A percentile compares a stretch with the other conserved stretches of the same genome.
These are phyloP conservation scores for Cettia cetti DNA, from an alignment of 2,113 vertebrate genomes.

Conservation along the genomic window DNA sequence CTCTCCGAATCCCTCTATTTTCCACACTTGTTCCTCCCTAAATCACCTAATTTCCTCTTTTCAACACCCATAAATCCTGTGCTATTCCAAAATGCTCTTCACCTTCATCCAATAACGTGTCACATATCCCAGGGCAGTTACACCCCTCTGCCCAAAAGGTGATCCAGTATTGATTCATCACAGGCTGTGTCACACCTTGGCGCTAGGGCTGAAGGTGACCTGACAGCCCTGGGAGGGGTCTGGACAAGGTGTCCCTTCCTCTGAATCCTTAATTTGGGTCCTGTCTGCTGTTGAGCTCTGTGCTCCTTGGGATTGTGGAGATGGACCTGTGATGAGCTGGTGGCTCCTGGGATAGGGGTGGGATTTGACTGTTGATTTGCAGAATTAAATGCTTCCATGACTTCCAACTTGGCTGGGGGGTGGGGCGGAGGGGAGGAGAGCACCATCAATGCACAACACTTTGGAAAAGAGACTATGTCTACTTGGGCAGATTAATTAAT, in stretches of 20 bases:
- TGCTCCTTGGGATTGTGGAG: neutral
- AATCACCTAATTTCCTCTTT: neutral
- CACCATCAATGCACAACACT: neutral
- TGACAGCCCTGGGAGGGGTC: neutral
- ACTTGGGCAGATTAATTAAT: neutral
- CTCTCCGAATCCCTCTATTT: neutral
- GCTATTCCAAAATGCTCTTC: neutral
- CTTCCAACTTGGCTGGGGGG: accelerated
- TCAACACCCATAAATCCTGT: neutral
- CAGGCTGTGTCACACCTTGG: neutral
- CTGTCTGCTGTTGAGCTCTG: neutral
- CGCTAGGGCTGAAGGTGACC: neutral
- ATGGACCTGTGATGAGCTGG: neutral
- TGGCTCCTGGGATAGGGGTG: neutral
- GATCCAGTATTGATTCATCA: accelerated
- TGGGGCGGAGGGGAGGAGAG: neutral
- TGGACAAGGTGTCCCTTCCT: neutral
- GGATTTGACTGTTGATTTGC: neutral
- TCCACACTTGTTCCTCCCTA: neutral
- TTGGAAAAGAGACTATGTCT: neutral
- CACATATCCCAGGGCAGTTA: neutral
- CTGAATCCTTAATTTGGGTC: neutral
- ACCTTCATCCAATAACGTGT: accelerated
- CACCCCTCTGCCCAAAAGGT: neutral
- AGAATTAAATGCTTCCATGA: neutral